Conservation (phyloP, 1,140 invertebrate genomes). For the Spodoptera frugiperda region DNA sequence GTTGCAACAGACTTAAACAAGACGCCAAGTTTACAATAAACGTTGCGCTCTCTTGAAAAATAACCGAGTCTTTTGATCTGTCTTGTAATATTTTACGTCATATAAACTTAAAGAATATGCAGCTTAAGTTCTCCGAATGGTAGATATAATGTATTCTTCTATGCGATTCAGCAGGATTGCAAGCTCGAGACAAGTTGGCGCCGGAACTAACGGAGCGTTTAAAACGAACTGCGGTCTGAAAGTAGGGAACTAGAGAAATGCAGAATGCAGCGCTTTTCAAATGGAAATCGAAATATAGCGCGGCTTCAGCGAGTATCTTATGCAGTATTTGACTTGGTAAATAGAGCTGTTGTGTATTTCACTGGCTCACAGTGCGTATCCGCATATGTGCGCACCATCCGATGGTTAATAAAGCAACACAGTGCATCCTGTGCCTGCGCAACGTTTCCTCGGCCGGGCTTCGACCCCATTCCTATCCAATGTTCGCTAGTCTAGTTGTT, state of each 20-base stretch:
- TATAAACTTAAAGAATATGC: not conserved
- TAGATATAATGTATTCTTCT: not conserved
- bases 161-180: constrained; percentile 2
- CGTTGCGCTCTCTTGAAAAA: not conserved
- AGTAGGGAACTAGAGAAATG: constrained; percentile 10
- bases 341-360: constrained; percentile 7
- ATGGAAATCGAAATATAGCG: not conserved
- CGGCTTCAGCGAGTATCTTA: not conserved
- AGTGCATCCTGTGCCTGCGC: constrained; percentile 27
- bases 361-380: not conserved
- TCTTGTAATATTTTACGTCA: not conserved
- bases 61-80: constrained; percentile 1
- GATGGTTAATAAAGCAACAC: constrained; percentile 31
- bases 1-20: constrained; percentile 13
- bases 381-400: constrained; percentile 24
- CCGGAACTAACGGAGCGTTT: constrained; percentile 4
- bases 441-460: constrained; percentile 32
- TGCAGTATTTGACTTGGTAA: not conserved
- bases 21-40: not conserved
- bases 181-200: constrained; percentile 17
- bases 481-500: not conserved
- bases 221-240: constrained; percentile 4
- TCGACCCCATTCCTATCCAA: constrained; percentile 26
- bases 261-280: constrained; percentile 1
- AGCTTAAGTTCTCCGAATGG: not conserved